A percentile compares a stretch with the other conserved stretches of the same genome.
phyloP scores from a whole-genome alignment of 30 jellyfish, hydroid and myxozoan species.

The Aurelia sp. region DNA sequence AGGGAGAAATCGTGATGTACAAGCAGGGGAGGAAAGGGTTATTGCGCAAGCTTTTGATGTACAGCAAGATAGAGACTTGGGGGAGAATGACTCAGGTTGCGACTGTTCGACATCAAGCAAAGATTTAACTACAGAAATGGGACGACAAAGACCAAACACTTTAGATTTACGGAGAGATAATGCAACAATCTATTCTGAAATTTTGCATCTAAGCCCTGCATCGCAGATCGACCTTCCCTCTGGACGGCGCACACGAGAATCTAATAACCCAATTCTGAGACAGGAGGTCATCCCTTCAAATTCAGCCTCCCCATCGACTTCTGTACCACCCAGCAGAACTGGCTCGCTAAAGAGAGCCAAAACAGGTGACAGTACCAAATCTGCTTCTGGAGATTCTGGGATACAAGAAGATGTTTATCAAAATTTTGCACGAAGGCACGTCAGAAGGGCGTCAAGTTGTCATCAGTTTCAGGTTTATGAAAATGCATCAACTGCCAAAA shows the following conservation, averaged over 20 bases:
- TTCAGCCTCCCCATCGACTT: constrained; percentile 54
- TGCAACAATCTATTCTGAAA: constrained; percentile 87
- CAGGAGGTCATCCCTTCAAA: constrained; percentile 77
- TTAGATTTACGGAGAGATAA: constrained; percentile 11
- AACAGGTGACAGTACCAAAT: constrained; percentile 19
- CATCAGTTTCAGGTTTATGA: constrained; percentile 55
- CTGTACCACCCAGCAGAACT: constrained; percentile 52
- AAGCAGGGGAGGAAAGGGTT: not conserved
- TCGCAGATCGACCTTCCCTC: constrained; percentile 66
- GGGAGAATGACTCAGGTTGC: constrained; percentile 58
- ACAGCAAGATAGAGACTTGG: constrained; percentile 12
- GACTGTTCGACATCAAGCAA: constrained; percentile 45
- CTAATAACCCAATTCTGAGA: constrained; percentile 89
- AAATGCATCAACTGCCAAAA: constrained; percentile 25
- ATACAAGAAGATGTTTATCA: constrained; percentile 71
- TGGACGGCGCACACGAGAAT: constrained; percentile 88
- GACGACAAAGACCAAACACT: constrained; percentile 23
- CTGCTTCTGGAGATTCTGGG: constrained; percentile 72
- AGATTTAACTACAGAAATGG: constrained; percentile 1
- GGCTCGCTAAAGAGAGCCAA: constrained; percentile 34
- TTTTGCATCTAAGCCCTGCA: constrained; percentile 66
- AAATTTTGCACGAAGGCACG: constrained; percentile 33
- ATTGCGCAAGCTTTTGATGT: constrained; percentile 39
- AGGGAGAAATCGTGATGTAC: not conserved
- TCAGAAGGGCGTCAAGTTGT: constrained; percentile 43